Evolutionary conservation across 2,888 invertebrate genomes (phyloP).

Genomic region (Formica aserva): DNA sequence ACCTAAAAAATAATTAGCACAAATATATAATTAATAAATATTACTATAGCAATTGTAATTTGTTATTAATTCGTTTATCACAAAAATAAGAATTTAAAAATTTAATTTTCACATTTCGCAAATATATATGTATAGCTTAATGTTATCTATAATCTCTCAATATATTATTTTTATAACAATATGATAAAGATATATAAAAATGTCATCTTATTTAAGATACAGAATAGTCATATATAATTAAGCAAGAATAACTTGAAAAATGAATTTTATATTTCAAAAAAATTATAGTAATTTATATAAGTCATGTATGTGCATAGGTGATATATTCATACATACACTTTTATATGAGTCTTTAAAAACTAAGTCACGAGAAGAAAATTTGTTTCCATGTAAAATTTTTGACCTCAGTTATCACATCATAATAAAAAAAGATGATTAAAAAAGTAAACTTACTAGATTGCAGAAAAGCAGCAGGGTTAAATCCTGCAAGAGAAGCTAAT

Average conservation of each 20-base stretch:
- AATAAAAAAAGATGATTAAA: background rate
- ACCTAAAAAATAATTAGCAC: constrained; percentile 72
- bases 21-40: background rate
- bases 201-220: background rate
- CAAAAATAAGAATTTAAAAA: background rate
- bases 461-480: constrained; percentile 92
- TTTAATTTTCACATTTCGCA: background rate
- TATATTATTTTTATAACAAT: background rate
- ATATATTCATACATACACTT: constrained; percentile 61
- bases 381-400: background rate
- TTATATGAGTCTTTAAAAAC: background rate
- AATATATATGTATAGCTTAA: background rate
- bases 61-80: background rate
- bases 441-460: constrained; percentile 91
- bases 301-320: constrained; percentile 50
- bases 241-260: background rate
- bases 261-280: constrained; percentile 4
- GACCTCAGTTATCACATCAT: background rate
- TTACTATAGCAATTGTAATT: background rate
- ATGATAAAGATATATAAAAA: background rate
- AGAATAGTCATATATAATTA: background rate
- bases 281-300: background rate
- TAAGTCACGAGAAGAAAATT: background rate
- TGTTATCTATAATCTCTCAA: background rate
- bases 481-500: constrained; percentile 85